Evolutionary conservation across 92 coral and sea anemone genomes (phyloP).

Genomic region (Umimayanthus chanpuru): DNA sequence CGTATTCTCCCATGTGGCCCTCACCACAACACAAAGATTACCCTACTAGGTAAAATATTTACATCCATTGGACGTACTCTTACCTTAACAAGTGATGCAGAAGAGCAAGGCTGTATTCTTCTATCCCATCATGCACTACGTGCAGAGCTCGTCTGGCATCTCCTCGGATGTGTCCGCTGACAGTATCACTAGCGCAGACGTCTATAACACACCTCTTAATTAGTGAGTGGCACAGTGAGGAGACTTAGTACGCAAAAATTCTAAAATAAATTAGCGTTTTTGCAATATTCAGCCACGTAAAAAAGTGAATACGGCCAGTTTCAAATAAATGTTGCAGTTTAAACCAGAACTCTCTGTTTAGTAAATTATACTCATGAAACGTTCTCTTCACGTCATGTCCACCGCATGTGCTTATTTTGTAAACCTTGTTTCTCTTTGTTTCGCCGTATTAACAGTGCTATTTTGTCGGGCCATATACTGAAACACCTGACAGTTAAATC

Average conservation of each 20-base stretch:
- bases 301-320: slow-evolving; percentile 1
- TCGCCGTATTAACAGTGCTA: too few relatives aligned
- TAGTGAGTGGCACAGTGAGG: not conserved
- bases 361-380: slow-evolving; percentile 8
- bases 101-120: slow-evolving; percentile 51
- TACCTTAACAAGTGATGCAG: slow-evolving; percentile 73
- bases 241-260: not conserved
- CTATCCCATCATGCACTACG: slow-evolving; percentile 81
- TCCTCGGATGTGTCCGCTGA: slow-evolving; percentile 60
- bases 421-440: too few relatives aligned
- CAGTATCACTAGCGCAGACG: slow-evolving; percentile 45
- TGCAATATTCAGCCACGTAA: not conserved
- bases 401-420: too few relatives aligned
- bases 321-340: slow-evolving; percentile 8
- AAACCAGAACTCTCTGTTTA: slow-evolving; percentile 13
- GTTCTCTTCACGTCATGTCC: too few relatives aligned
- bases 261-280: not conserved
- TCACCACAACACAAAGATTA: too few relatives aligned
- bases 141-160: slow-evolving; percentile 82
- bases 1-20: too few relatives aligned
- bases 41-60: too few relatives aligned
- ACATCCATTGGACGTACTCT: too few relatives aligned
- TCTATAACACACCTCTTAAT: not conserved
- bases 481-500: not conserved
- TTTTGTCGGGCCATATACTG: too few relatives aligned